Base-by-base conservation (phyloP, 2,797 vertebrate genomes). In the Anguilla pacifica region DNA sequence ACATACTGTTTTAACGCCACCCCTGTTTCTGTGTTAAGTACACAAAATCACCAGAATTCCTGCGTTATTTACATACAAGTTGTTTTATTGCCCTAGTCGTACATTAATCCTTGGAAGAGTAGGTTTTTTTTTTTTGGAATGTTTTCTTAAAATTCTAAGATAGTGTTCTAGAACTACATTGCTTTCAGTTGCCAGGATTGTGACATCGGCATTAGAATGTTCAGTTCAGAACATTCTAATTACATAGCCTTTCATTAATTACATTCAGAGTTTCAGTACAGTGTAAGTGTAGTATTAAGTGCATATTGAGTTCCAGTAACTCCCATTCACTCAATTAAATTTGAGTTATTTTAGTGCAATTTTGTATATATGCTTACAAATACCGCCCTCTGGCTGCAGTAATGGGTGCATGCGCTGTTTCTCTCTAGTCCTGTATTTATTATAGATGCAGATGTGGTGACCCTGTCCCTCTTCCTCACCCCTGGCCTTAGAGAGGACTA, bases 401-500 rank as follows among this genome's bases (percentile, higher is more conserved):
- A 9, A 28, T 70, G 64, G 64, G n/a, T 70, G n/a, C 25, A 25
- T 70, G 64, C 25, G 28, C 64, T 70, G 64, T 70, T 59, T 17
- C 57, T 59, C 57, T 55, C 10, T 59, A 17, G 57, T 19, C 57
- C 57, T 59, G 57, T 59, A 19, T 59, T 22, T 59, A 59, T 17
- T 53, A 1, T 53, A 53, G 7, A 53, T 6, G 64, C n/a, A 70
- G 64, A n/a, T 28, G 64, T 28, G 64, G 39, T 79, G 74, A 43
- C 74, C 31, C 70, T 79, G 74, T 74, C 70, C 31, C 13, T 74
- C 15, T 74, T 31, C 31, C 70, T 74, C 74, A 61, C 74, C 53
- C 79, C 39, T 87, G 74, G 97, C 97, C 91, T 95, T 98, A 95
- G 97, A 98, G 96, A 97, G 97, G 94, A 98, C 98, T 98, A 98